Base-by-base conservation (phyloP, 2,113 vertebrate species). In the Petromus typicus region DNA sequence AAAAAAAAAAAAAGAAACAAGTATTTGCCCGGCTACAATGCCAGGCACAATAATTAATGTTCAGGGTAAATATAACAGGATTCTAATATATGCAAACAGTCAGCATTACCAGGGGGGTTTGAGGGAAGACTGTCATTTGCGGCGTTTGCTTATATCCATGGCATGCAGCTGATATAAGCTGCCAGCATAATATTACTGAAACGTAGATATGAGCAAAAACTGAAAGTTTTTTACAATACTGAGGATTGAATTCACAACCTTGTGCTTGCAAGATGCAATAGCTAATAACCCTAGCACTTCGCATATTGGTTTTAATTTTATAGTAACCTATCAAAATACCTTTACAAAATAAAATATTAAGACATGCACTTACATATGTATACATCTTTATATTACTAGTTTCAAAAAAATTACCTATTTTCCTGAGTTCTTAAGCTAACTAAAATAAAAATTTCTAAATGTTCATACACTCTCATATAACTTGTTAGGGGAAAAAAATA, bases 371-470 rank as follows among this genome's bases (percentile, higher is more conserved):
- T 67, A 23, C 12, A 73, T 56, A 7, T 81, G 18, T 87, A 27
- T 71, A 34, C 54, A 30, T 84, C 45, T 79, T 63, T 34, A 57
- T 83, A 83, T 82, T 67, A 18, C 27, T 56, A 80, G 61, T 80
- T 80, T 80, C 32, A 80, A 93, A 40, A 51, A 78, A 61, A 25
- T 27, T 25, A 20, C 73, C 78, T 80, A 23, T 40, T 40, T 73
- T 43, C 54, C n/a, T 59, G 64, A 89, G 22, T 43, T 85, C 45
- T 69, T 78, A 11, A 79, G 69, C 71, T 84, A 48, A 88, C 90
- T 86, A 23, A 79, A 88, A 73, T 84, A 63, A 71, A n/a, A 89
- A 93, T 85, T 93, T 59, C 54, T 93, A 54, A 91, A 17, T 40
- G 14, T 71, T n/a, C n/a, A 51, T 30, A 88, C 5, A 76, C 12